These are phyloP conservation scores for Ellobium chinense DNA, from an alignment of 2,888 invertebrate genomes.

Conservation along the genomic window DNA sequence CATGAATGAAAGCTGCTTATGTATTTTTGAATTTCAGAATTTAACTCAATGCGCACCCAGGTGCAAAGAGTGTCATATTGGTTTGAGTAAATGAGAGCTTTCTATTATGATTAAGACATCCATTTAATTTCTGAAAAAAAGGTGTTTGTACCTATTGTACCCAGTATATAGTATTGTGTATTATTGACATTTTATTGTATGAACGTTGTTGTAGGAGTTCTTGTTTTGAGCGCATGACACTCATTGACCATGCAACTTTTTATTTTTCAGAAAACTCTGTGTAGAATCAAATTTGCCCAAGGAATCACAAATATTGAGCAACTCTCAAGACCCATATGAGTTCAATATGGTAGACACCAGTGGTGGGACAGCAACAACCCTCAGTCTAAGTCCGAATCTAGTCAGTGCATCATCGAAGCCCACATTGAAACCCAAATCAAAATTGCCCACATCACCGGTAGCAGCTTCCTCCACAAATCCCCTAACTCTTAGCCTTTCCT, in stretches of 20 bases:
- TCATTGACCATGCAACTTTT: too few relatives aligned
- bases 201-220: too few relatives aligned
- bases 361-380: constrained; percentile 16
- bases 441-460: constrained; percentile 51
- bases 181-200: neutral
- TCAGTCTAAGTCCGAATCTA: constrained; percentile 18
- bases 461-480: constrained; percentile 46
- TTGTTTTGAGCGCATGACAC: too few relatives aligned
- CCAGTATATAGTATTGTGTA: neutral
- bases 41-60: too few relatives aligned
- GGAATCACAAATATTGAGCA: constrained; percentile 64
- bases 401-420: constrained; percentile 48
- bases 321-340: constrained; percentile 75
- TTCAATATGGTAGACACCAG: constrained; percentile 65
- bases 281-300: constrained; percentile 75
- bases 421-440: constrained; percentile 61
- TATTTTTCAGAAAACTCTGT: constrained; percentile 73
- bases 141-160: neutral
- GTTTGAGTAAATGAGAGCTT: too few relatives aligned
- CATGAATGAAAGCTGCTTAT: too few relatives aligned
- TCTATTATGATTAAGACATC: too few relatives aligned
- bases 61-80: too few relatives aligned
- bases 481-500: constrained; percentile 9
- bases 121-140: neutral
- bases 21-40: too few relatives aligned